These are phyloP conservation scores for Pangasius djambal DNA, from an alignment of 2,797 vertebrate species.

Conservation along the genomic window DNA sequence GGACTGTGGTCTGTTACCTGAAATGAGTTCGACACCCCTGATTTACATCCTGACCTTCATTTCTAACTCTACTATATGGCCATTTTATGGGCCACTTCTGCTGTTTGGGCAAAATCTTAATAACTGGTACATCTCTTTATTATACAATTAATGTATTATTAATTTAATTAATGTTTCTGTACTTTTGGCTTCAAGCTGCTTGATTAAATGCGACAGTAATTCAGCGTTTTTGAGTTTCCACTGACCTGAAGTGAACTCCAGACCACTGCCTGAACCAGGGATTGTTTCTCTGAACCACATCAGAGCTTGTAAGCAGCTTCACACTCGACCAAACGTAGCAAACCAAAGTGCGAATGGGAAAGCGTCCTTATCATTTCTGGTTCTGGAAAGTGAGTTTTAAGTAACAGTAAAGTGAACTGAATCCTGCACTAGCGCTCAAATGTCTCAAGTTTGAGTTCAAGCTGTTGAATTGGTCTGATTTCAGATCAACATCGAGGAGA, in stretches of 20 bases:
- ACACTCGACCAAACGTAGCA: background rate
- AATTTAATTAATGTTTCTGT: background rate
- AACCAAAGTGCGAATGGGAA: background rate
- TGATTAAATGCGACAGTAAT: background rate
- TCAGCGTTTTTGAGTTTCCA: background rate
- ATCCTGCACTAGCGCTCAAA: background rate
- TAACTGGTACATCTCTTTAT: background rate
- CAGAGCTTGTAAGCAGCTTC: background rate
- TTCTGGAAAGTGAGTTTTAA: background rate
- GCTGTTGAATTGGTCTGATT: constrained; percentile 43
- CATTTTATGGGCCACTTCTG: background rate
- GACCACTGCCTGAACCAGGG: background rate
- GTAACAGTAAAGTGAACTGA: background rate
- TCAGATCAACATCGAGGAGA: constrained; percentile 81
- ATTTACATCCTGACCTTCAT: background rate
- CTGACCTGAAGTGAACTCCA: background rate
- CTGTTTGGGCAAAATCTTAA: background rate
- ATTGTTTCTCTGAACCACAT: background rate
- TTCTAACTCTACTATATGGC: too few species aligned
- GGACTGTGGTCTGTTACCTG: background rate
- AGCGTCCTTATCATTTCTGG: background rate
- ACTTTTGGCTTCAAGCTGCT: background rate
- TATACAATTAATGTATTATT: background rate
- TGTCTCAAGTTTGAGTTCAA: background rate
- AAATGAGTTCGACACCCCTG: background rate